phyloP scores from a whole-genome alignment of 2,113 vertebrate genomes.

The Daubentonia madagascariensis region DNA sequence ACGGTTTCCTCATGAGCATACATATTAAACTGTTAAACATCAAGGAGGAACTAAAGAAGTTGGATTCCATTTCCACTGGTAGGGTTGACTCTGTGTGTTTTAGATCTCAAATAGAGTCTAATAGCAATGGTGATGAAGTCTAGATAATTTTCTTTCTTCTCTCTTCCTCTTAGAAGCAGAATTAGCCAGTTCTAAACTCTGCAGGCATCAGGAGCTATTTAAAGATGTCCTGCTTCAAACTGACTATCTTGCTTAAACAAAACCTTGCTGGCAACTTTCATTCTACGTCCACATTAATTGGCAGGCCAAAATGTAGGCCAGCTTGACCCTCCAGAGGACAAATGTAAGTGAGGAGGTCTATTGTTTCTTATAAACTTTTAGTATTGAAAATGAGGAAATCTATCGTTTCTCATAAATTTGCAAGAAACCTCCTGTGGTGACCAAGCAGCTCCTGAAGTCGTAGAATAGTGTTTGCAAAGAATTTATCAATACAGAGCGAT shows the following conservation, averaged over 20 bases:
- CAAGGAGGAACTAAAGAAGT: neutral
- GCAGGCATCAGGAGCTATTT: constrained; percentile 10
- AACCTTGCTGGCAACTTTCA: neutral
- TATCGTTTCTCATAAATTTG: neutral
- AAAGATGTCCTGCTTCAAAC: constrained; percentile 36
- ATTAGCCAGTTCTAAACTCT: neutral
- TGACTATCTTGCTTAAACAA: neutral
- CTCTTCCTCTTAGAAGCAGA: neutral
- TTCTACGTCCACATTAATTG: neutral
- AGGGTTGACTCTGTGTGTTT: neutral
- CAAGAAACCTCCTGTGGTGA: neutral
- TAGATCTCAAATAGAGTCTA: neutral
- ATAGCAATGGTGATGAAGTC: neutral
- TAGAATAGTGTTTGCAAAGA: neutral
- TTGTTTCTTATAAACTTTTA: neutral
- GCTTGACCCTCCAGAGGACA: neutral
- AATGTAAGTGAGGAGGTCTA: neutral
- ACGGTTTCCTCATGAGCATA: neutral
- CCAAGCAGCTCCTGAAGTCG: neutral
- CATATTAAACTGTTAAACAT: neutral
- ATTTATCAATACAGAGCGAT: neutral
- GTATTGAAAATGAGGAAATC: too few species aligned
- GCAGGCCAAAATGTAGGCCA: neutral
- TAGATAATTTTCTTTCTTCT: neutral
- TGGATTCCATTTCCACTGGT: neutral